phyloP scores from a whole-genome alignment of 92 coral and sea anemone species.

The Parazoanthus swiftii region DNA sequence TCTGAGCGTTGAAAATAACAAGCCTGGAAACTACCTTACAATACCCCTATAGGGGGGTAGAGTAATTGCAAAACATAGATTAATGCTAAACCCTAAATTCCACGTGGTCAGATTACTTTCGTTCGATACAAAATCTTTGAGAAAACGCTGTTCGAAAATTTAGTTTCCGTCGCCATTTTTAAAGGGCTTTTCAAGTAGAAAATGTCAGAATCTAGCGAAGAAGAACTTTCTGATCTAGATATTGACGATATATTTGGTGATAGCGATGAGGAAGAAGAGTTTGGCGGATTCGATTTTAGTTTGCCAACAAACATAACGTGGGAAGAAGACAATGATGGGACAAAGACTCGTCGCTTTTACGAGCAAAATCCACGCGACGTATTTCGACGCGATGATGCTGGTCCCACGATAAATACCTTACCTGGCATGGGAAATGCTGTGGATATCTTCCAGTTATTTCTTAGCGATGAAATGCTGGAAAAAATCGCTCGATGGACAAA shows the following conservation, averaged over 20 bases:
- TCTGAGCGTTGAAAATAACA: too few relatives aligned
- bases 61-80: background rate
- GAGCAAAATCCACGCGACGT: conserved; percentile 32
- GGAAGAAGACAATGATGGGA: conserved; percentile 35
- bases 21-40: too few relatives aligned
- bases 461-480: too few relatives aligned
- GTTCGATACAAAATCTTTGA: conserved; percentile 10
- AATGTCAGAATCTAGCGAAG: background rate
- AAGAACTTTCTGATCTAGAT: conserved; percentile 30
- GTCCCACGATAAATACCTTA: conserved; percentile 43
- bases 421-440: conserved; percentile 30
- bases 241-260: conserved; percentile 43
- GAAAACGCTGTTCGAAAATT: background rate
- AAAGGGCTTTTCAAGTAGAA: background rate
- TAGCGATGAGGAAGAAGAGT: conserved; percentile 44
- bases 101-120: background rate
- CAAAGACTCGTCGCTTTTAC: conserved; percentile 4
- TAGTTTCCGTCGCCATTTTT: conserved; percentile 35
- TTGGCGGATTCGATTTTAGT: conserved; percentile 39
- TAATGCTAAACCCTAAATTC: conserved; percentile 18
- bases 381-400: conserved; percentile 12
- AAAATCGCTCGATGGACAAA: too few relatives aligned
- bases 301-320: conserved; percentile 23
- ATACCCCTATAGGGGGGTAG: conserved; percentile 21
- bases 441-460: too few relatives aligned